Evolutionary conservation across 2,888 invertebrate genomes (phyloP).

Genomic region (Drosophila kambysellisi): DNA sequence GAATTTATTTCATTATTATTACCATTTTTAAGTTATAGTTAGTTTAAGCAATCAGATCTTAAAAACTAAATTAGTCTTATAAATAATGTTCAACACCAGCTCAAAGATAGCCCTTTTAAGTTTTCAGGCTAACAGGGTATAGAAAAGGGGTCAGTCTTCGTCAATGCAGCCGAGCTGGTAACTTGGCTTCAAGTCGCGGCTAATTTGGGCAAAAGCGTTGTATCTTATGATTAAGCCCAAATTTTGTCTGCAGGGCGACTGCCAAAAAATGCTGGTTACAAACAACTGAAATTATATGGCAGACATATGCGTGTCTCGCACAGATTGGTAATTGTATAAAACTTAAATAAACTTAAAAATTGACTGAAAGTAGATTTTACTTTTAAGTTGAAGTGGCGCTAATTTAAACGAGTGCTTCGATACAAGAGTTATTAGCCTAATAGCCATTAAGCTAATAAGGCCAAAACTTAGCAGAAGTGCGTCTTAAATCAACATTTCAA

Average conservation of each 20-base stretch:
- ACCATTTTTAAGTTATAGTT: neutral
- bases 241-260: constrained; percentile 53
- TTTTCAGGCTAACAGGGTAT: constrained; percentile 28
- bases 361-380: constrained; percentile 19
- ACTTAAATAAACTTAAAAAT: constrained; percentile 44
- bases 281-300: constrained; percentile 55
- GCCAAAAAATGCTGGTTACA: constrained; percentile 41
- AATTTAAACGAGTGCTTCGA: constrained; percentile 28
- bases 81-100: neutral
- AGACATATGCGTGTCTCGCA: constrained; percentile 51
- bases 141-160: constrained; percentile 38
- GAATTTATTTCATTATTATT: neutral
- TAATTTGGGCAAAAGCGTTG: constrained; percentile 60
- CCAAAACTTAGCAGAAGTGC: constrained; percentile 15
- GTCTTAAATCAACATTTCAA: constrained; percentile 54
- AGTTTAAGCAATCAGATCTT: neutral
- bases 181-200: constrained; percentile 43
- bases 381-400: constrained; percentile 44
- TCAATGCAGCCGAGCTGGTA: constrained; percentile 21
- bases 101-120: neutral
- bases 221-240: constrained; percentile 66
- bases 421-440: constrained; percentile 57
- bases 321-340: constrained; percentile 57
- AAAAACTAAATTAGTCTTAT: neutral
- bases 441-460: constrained; percentile 57